Conservation (phyloP, 2,797 vertebrate genomes). For the Chanos chanos region DNA sequence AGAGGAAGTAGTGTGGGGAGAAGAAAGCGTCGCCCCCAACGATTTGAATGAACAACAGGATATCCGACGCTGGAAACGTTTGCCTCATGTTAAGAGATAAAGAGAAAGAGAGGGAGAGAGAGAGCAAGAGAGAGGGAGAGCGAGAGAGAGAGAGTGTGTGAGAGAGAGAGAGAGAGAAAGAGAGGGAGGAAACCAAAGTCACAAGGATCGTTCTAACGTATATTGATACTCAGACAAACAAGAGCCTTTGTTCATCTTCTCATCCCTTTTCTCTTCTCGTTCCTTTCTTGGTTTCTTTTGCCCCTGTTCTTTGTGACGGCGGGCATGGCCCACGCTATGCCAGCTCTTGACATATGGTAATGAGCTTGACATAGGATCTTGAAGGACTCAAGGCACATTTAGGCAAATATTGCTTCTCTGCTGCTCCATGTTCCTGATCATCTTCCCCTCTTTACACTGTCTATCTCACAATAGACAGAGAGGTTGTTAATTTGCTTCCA, state of each 20-base stretch:
- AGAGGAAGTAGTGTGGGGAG: constrained; percentile 71
- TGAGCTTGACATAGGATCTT: constrained; percentile 1
- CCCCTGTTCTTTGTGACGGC: background rate
- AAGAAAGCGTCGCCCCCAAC: constrained; percentile 47
- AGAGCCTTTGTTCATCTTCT: constrained; percentile 1
- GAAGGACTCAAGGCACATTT: constrained; percentile 1
- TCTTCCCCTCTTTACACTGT: constrained; percentile 44
- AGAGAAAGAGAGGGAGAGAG: constrained; percentile 15
- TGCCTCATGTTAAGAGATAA: constrained; percentile 36
- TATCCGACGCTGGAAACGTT: constrained; percentile 66
- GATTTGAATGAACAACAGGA: constrained; percentile 67
- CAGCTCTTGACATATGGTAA: background rate
- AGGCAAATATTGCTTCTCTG: constrained; percentile 23
- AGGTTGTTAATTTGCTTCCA: constrained; percentile 54
- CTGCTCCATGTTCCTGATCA: constrained; percentile 49
- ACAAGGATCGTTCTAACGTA: constrained; percentile 8
- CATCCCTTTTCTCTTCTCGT: background rate
- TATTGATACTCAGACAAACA: too few species aligned
- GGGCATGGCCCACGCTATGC: background rate
- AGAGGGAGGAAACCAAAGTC: constrained; percentile 14
- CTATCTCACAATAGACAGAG: constrained; percentile 55
- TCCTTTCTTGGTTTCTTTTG: background rate
- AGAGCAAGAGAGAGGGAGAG: constrained; percentile 32
- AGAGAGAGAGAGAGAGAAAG: constrained; percentile 25
- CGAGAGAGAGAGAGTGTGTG: constrained; percentile 12